Evolutionary conservation across 2,797 vertebrate genomes (phyloP), one percentile per base, ranked within the genome.

Genomic region (Aphelocoma californica): DNA sequence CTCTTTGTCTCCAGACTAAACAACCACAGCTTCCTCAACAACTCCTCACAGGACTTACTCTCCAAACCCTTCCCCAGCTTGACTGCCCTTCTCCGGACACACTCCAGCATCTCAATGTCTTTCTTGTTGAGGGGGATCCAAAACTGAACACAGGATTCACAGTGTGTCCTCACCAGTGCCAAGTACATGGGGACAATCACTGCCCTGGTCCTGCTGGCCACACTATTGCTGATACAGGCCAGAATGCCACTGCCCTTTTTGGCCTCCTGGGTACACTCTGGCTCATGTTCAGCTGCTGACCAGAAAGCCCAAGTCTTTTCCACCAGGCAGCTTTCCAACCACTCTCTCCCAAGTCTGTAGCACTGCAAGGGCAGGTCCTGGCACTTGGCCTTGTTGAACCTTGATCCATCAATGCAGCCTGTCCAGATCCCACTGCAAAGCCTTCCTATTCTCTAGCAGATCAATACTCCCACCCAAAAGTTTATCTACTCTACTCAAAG

Each of bases 51-150:
- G 17, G 9, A 50, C 11, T 50, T 29, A 32, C 5, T 24, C 32
- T 57, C 17, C 45, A 44, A 65, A 44, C 14, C 5, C 19, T 25
- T n/a, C 28, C 28, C 12, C 24, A 44, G 17, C 32, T 62, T 1
- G 0, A 7, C 18, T 57, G 24, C 24, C 57, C 12, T 82, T 75
- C 36, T n/a, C 50, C 19, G 32, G 36, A 57, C 14, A 7, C 0
- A 0, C 14, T 57, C 14, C 64, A 70, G 28, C 12, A 20, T 3
- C 36, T 45, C 28, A 45, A 16, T 18, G 14, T 38, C 62, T 48
- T 61, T 61, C n/a, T 45, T 70, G 18, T 13, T 16, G 29, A 19
- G 24, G n/a, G 12, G 5, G 19, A 19, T 25, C 16, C 23, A 62
- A 44, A 82, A 62, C 24, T 16, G 32, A 24, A 18, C 19, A 44